Evolutionary conservation across 2,888 invertebrate species (phyloP).

Genomic region (Nomada fabriciana): DNA sequence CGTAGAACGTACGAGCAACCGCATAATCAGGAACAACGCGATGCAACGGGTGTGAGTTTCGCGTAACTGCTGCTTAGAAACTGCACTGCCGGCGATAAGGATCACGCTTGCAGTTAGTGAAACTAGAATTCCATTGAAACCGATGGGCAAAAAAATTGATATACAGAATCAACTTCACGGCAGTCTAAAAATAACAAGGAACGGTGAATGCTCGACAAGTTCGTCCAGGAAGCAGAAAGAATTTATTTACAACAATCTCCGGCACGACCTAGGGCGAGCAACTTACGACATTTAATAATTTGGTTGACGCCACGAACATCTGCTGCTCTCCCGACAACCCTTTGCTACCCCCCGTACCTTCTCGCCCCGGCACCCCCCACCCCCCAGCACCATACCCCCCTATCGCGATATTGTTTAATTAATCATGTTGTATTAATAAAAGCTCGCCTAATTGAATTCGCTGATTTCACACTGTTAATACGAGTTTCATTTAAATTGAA

Average conservation of each 20-base stretch:
- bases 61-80: not conserved
- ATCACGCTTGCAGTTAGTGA: not conserved
- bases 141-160: not conserved
- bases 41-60: not conserved
- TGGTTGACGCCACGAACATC: slow-evolving; percentile 82
- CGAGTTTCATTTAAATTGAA: slow-evolving; percentile 82
- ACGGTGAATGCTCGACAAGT: slow-evolving; percentile 12
- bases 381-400: slow-evolving; percentile 23
- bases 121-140: not conserved
- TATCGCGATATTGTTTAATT: slow-evolving; percentile 78
- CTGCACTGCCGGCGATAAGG: not conserved
- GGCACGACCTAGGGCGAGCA: slow-evolving; percentile 56
- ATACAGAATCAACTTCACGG: not conserved
- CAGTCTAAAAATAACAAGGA: not conserved
- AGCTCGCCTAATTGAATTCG: slow-evolving; percentile 80
- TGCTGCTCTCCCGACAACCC: slow-evolving; percentile 78
- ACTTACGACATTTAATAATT: slow-evolving; percentile 82
- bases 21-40: slow-evolving; percentile 29
- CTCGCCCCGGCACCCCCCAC: slow-evolving; percentile 30
- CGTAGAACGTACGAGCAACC: slow-evolving; percentile 37
- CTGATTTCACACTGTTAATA: slow-evolving; percentile 81
- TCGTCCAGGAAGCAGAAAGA: slow-evolving; percentile 31
- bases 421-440: slow-evolving; percentile 83
- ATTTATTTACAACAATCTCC: slow-evolving; percentile 57
- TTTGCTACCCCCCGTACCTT: slow-evolving; percentile 73